phyloP scores from a whole-genome alignment of 2,888 invertebrate genomes.

The Epistrophe grossulariae region DNA sequence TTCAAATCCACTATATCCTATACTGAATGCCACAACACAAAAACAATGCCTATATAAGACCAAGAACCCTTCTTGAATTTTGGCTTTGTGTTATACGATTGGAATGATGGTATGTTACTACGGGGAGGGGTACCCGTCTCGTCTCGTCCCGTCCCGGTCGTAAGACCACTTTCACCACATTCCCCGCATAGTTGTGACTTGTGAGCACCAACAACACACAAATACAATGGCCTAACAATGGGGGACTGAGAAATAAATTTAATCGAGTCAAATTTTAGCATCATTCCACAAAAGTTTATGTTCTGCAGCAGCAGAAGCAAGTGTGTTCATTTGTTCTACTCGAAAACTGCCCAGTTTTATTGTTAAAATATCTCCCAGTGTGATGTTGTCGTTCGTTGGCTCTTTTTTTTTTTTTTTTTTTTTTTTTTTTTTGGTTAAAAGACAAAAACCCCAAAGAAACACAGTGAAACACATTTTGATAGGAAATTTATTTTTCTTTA shows the following conservation, averaged over 20 bases:
- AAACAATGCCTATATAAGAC: conserved; percentile 24
- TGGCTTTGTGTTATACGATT: conserved; percentile 5
- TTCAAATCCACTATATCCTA: conserved; percentile 13
- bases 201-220: background rate
- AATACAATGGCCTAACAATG: conserved; percentile 52
- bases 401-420: no score
- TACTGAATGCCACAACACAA: conserved; percentile 41
- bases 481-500: conserved; percentile 44
- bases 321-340: conserved; percentile 60
- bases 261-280: conserved; percentile 74
- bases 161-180: conserved; percentile 62
- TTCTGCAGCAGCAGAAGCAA: conserved; percentile 11
- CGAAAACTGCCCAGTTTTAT: conserved; percentile 35
- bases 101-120: conserved; percentile 7
- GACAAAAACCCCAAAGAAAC: conserved; percentile 36
- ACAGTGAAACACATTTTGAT: conserved; percentile 30
- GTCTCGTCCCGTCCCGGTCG: no score
- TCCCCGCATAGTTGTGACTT: conserved; percentile 62
- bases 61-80: conserved; percentile 42
- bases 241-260: conserved; percentile 67
- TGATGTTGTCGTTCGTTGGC: conserved; percentile 31
- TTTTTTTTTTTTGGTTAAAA: no score
- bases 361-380: conserved; percentile 42
- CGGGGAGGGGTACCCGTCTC: background rate
- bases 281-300: conserved; percentile 53